Evolutionary conservation across 2,888 invertebrate genomes (phyloP).

Genomic region (Sesia apiformis): DNA sequence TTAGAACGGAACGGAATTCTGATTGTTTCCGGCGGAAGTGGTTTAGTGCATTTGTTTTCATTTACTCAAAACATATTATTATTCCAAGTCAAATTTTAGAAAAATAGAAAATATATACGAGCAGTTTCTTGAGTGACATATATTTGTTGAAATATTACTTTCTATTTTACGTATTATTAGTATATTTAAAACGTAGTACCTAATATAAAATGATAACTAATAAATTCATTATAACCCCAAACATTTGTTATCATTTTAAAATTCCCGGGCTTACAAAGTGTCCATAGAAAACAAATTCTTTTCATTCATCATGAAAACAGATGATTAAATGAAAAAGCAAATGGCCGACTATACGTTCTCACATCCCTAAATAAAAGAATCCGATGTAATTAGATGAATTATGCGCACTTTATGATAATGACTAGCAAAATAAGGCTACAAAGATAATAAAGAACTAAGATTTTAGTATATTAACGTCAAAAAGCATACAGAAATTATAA

Average conservation of each 20-base stretch:
- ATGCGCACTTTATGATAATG: slow-evolving; percentile 75
- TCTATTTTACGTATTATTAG: no score
- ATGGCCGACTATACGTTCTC: slow-evolving; percentile 68
- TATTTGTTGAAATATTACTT: no score
- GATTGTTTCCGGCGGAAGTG: no score
- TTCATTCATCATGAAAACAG: slow-evolving; percentile 11
- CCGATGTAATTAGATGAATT: slow-evolving; percentile 76
- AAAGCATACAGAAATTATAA: slow-evolving; percentile 30
- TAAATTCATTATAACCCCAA: no score
- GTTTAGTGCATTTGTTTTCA: no score
- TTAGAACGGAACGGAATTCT: no score
- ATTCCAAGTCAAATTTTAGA: no score
- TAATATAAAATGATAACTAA: no score
- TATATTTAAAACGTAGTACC: no score
- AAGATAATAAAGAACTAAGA: slow-evolving; percentile 46
- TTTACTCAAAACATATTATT: no score
- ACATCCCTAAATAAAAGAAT: slow-evolving; percentile 57
- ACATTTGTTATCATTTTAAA: neutral
- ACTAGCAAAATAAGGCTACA: slow-evolving; percentile 72
- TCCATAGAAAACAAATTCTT: neutral
- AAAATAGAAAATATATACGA: no score
- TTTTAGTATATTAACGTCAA: slow-evolving; percentile 48
- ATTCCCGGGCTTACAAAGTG: slow-evolving; percentile 1
- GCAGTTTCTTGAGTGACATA: no score
- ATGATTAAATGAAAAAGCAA: slow-evolving; percentile 69